Base-by-base conservation (phyloP, 1,140 invertebrate species). In the Bacillus rossius region DNA sequence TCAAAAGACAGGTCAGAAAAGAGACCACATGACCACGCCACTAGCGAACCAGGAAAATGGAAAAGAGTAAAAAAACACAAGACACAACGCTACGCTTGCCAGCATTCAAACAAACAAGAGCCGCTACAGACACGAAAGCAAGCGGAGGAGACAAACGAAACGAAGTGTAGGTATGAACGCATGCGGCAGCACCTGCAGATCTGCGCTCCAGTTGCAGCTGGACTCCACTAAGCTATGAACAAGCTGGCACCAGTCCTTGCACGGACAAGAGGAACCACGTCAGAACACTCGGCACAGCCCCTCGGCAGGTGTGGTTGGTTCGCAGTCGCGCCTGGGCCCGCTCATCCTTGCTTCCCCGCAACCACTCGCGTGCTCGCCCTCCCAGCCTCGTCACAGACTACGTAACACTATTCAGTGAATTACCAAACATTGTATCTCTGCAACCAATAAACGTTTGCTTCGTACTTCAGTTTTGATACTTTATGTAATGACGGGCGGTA, bases 221-320 rank as follows among this genome's bases (percentile, higher is more conserved):
- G 84, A 84, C 77, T 87, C 85, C 77, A 87, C 80, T 72, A 88
- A 84, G 75, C 84, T 85, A 77, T 87, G 85, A 73, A 87, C 84
- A 79, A 88, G 77, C 80, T 87, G 84, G 75, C 83, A 84, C 85
- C 85, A 88, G 78, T 88, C 86, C 86, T 84, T 60, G 58, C 52
- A 54, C 55, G 45, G 51, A 38, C 58, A 61, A 55, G 57, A 57
- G 54, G 54, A 61, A 57, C 25, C 34, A 55, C 26, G 19, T 34
- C 29, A 34, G 29, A 34, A 34, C 29, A 34, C 10, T 34, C 10
- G 10, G 29, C 29, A 34, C 29, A 7, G 4, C 29, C 10, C 10
- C 10, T 34, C 29, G n/a, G 29, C 29, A 34, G 10, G 29, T 34
- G 29, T 34, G 29, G 10, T 4, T 34, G 10, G 29, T 34, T 34